Evolutionary conservation across 2,888 invertebrate genomes (phyloP).

Genomic region (Drosophila pseudotakahashii): DNA sequence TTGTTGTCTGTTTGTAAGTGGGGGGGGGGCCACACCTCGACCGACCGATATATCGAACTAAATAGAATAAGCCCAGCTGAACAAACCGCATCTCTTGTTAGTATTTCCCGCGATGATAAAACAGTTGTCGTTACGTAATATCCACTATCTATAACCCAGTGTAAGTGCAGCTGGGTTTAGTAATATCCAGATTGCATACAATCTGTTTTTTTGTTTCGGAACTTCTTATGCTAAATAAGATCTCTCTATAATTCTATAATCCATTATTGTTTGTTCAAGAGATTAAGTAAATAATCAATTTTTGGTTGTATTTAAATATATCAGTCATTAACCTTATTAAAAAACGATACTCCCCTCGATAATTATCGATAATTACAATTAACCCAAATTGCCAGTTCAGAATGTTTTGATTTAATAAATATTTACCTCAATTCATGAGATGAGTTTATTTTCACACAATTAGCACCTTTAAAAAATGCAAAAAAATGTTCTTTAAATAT

Average conservation of each 20-base stretch:
- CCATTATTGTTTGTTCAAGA: too few species aligned
- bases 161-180: conserved; percentile 3
- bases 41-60: conserved; percentile 8
- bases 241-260: too few species aligned
- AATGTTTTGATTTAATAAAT: background rate
- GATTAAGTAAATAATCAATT: background rate
- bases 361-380: too few species aligned
- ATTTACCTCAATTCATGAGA: background rate
- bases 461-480: conserved; percentile 1
- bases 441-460: background rate
- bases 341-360: background rate
- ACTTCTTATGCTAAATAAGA: background rate
- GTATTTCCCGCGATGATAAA: background rate
- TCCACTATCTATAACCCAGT: background rate
- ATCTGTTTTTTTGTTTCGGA: background rate
- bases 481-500: background rate
- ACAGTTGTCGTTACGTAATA: conserved; percentile 9
- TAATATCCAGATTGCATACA: background rate
- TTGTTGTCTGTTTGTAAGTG: conserved; percentile 11
- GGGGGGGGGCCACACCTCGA: conserved; percentile 10
- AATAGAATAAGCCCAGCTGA: conserved; percentile 24
- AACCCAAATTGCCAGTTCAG: background rate
- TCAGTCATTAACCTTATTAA: conserved; percentile 3
- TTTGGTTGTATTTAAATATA: background rate
- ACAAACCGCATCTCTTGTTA: conserved; percentile 21